Evolutionary conservation across 2,113 vertebrate genomes (phyloP).

Genomic region (Meriones unguiculatus): DNA sequence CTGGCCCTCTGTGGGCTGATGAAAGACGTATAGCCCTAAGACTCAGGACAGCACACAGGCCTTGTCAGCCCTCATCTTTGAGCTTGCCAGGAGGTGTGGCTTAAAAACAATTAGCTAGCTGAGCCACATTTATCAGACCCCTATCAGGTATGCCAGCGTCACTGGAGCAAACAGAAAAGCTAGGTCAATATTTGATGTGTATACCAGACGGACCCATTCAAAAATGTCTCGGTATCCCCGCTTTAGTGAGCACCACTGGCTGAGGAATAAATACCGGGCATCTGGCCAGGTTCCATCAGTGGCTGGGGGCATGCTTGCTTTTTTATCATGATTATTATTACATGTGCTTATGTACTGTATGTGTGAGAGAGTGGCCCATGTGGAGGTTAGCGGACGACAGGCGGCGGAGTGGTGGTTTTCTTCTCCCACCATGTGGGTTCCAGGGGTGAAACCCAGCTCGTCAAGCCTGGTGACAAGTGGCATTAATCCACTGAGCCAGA

Average conservation of each 20-base stretch:
- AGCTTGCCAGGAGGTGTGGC: conserved; percentile 57
- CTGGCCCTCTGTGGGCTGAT: conserved; percentile 28
- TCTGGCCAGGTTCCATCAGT: neutral
- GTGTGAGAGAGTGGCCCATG: neutral
- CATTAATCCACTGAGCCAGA: neutral
- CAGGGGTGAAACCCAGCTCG: neutral
- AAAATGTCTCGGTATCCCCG: neutral
- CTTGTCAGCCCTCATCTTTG: neutral
- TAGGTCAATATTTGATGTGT: neutral
- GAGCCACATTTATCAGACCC: neutral
- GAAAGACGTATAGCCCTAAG: conserved; percentile 49
- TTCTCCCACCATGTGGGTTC: neutral
- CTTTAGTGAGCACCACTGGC: neutral
- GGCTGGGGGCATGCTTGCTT: neutral
- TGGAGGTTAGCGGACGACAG: too few relatives aligned
- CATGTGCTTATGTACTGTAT: neutral
- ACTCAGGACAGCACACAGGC: conserved; percentile 33
- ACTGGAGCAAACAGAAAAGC: neutral
- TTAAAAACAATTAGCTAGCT: conserved; percentile 41
- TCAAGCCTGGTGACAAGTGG: neutral
- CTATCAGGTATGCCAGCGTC: neutral
- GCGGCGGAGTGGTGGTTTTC: neutral
- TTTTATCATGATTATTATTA: neutral
- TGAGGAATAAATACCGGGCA: neutral
- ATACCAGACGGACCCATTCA: neutral